Conservation (phyloP, 1,140 invertebrate species). For the Hylaeus anthracinus region DNA sequence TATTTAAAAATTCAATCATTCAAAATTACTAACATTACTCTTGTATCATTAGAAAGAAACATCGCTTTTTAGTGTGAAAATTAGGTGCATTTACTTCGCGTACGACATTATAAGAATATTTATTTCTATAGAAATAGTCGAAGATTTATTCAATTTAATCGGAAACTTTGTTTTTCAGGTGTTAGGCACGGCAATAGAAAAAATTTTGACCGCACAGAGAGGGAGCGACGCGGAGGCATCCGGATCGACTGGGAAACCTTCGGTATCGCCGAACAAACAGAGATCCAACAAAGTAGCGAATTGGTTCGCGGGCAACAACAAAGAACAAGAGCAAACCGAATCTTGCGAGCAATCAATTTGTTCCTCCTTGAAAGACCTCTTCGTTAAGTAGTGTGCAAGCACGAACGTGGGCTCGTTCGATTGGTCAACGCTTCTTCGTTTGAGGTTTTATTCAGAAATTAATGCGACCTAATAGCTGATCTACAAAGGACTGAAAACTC, state of each 20-base stretch:
- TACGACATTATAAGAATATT: too few species aligned
- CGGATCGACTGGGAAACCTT: conserved; percentile 69
- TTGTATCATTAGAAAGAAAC: too few species aligned
- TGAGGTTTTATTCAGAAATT: conserved; percentile 27
- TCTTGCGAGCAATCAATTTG: conserved; percentile 89
- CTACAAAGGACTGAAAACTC: conserved; percentile 8
- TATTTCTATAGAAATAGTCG: neutral
- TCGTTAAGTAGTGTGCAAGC: conserved; percentile 85
- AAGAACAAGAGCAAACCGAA: conserved; percentile 84
- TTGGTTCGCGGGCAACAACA: conserved; percentile 82
- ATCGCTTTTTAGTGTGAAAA: too few species aligned
- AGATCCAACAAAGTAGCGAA: conserved; percentile 73
- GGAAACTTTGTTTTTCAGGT: conserved; percentile 73
- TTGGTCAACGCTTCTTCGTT: conserved; percentile 14
- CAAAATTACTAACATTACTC: too few species aligned
- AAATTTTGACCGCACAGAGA: conserved; percentile 83
- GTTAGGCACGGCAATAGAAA: conserved; percentile 90
- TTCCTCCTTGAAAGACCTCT: conserved; percentile 90
- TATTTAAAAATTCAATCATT: too few species aligned
- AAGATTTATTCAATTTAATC: neutral
- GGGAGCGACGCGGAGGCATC: conserved; percentile 78
- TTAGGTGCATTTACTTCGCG: too few species aligned
- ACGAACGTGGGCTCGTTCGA: conserved; percentile 16
- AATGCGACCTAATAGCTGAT: conserved; percentile 31
- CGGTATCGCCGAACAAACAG: conserved; percentile 74